Evolutionary conservation across 2,797 vertebrate genomes (phyloP), one percentile per base, ranked within the genome.

Genomic region (Sebastes hopkinsi): DNA sequence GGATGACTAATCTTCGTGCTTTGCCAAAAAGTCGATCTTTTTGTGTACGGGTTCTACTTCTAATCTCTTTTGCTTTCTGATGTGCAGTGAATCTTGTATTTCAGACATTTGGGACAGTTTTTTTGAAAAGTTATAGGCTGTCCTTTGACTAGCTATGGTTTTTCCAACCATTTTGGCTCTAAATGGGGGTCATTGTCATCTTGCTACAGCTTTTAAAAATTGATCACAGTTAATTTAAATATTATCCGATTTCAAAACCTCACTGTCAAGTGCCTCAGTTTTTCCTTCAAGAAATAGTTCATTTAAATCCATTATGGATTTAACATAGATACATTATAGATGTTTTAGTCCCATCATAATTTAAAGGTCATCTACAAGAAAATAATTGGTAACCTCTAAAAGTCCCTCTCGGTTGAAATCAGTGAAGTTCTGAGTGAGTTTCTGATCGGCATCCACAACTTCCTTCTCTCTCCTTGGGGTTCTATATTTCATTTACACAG

Each of bases 311-410:
- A 50, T 82, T 52, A 55, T 54, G 20, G 18, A 84, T 82, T 79
- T 58, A 81, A 38, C 56, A 30, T 23, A 9, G 13, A 84, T 84
- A 12, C 22, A 87, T 84, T 84, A 82, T 79, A 79, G 16, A 78
- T 72, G 16, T 58, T 58, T 60, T 38, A 14, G 3, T 64, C 79
- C 65, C n/a, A 76, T 82, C 55, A 73, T 52, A 36, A 67, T 76
- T 83, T 65, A 83, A 82, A 73, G 71, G 32, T 76, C 55, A 81
- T 74, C 22, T 67, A 72, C 22, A 50, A 27, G 5, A 34, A 61
- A 55, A 70, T 34, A 67, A 18, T 25, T 50, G 27, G 2, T 52
- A 56, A 46, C 52, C 20, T 68, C 62, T 68, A 69, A 71, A 75
- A 62, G 54, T 32, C 13, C 20, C 29, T 68, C 6, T 29, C 8